Evolutionary conservation across 1,140 invertebrate species (phyloP), one percentile per base, ranked within the genome.

Genomic region (Cepaea nemoralis): DNA sequence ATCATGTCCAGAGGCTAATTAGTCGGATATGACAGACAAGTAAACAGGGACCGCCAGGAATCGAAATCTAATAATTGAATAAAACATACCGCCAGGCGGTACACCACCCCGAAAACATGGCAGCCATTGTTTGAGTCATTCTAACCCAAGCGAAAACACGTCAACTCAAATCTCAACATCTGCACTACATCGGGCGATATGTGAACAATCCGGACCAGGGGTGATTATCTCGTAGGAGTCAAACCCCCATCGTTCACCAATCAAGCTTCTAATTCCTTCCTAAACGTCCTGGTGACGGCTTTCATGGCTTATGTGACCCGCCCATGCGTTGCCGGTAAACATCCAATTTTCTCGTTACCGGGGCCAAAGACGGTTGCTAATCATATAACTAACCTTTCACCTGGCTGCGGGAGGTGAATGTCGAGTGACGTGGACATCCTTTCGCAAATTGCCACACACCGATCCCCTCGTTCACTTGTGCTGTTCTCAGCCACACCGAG

Each of bases 311-410:
- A 77, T 77, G 75, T 24, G 75, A 66, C 48, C 33, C 35, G 75
- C 27, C 75, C 16, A 66, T 55, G 75, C 75, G 75, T 77, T 31
- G 5, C 19, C 35, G 42, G 31, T 55, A 35, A 55, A 55, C 73
- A 75, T 42, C 69, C 3, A 45, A 19, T 50, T 45, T 33, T 6
- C 75, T 63, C 59, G 50, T 63, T 77, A 63, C 3, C 40, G 39
- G 59, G n/a, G 48, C 31, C 33, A 6, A 5, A 31, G 35, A n/a
- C 14, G 31, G 31, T 8, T 24, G 50, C 75, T 77, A 77, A 77
- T 77, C 50, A 77, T 77, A 77, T 77, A 77, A 77, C 75, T 77
- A 77, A 77, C 75, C 75, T 77, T 77, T 77, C 75, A 77, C 75
- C 55, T 63, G 50, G 22, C 6, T 75, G 73, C 39, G 50, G 22